phyloP scores from a whole-genome alignment of 2,113 vertebrate genomes.

The Nipponia nippon region DNA sequence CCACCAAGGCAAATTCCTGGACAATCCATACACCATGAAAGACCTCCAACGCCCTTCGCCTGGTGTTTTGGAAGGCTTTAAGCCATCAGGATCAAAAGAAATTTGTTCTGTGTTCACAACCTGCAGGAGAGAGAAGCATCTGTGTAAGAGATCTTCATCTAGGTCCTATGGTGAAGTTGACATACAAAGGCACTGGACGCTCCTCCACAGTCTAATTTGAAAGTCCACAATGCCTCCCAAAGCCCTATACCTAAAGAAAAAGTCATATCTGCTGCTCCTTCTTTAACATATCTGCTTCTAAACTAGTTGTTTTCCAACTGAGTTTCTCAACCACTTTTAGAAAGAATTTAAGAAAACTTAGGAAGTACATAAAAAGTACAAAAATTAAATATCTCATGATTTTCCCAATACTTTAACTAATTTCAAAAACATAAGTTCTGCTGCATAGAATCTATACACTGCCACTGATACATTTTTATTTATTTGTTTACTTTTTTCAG shows the following conservation, averaged over 20 bases:
- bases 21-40: no score
- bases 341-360: background rate
- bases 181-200: fast-evolving
- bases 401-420: background rate
- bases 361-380: background rate
- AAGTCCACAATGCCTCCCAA: background rate
- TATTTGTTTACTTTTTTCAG: background rate
- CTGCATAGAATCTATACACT: background rate
- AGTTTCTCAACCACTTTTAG: background rate
- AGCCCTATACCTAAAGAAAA: background rate
- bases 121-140: background rate
- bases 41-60: background rate
- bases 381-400: background rate
- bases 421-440: fast-evolving
- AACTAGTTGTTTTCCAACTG: background rate
- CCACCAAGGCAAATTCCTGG: background rate
- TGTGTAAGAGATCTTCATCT: background rate
- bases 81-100: background rate
- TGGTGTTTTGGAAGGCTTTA: background rate
- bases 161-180: background rate
- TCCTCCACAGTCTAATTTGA: background rate
- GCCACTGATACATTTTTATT: background rate
- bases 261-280: background rate
- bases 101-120: background rate
- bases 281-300: background rate